Conservation (phyloP, 2,113 vertebrate species). For the Ammodytes marinus region DNA sequence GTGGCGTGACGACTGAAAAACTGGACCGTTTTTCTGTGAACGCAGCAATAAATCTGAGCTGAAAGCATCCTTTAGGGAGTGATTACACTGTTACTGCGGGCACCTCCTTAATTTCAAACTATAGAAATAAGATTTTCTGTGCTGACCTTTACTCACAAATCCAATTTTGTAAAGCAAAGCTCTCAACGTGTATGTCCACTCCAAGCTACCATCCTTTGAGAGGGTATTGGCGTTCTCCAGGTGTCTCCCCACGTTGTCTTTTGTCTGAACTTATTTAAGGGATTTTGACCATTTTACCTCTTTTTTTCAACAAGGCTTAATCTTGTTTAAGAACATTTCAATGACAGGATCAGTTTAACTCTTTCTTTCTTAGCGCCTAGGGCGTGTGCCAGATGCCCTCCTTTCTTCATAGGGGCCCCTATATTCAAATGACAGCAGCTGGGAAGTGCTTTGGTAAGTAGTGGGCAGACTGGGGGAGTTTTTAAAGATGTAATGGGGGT, state of each 20-base stretch:
- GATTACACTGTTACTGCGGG: constrained; percentile 36
- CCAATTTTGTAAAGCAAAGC: constrained; percentile 23
- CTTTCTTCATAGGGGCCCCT: constrained; percentile 76
- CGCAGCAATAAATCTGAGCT: constrained; percentile 52
- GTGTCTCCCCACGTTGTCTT: constrained; percentile 27
- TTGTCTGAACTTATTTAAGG: constrained; percentile 45
- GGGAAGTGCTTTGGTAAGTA: constrained; percentile 73
- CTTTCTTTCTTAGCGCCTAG: constrained; percentile 45
- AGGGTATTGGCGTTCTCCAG: constrained; percentile 20
- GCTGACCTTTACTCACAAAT: background rate
- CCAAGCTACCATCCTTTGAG: background rate
- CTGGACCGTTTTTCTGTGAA: constrained; percentile 13
- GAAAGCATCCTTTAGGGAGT: constrained; percentile 42
- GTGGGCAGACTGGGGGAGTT: constrained; percentile 61
- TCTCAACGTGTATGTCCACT: constrained; percentile 11
- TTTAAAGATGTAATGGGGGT: constrained; percentile 63
- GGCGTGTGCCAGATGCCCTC: constrained; percentile 83
- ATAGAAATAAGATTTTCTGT: constrained; percentile 24
- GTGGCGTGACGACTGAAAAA: background rate
- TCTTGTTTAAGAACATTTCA: constrained; percentile 69
- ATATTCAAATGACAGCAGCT: constrained; percentile 81
- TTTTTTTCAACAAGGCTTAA: constrained; percentile 58
- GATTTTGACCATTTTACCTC: constrained; percentile 41
- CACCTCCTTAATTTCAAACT: constrained; percentile 14
- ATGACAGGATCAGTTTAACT: constrained; percentile 65